A percentile compares a stretch with the other conserved stretches of the same genome.
phyloP scores from a whole-genome alignment of 2,797 vertebrate genomes.

The Alauda arvensis region DNA sequence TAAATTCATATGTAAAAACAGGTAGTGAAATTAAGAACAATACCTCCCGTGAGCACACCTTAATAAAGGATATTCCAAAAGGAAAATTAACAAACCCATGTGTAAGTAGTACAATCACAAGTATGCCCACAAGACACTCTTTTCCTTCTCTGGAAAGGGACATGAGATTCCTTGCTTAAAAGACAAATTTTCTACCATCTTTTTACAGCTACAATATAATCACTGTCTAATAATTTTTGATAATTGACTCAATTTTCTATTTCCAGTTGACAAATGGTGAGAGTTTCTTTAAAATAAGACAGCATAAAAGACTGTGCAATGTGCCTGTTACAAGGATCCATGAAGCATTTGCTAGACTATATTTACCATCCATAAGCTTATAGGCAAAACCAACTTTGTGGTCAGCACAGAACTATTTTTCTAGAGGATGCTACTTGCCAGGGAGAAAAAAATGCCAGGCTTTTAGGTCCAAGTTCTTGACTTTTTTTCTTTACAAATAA shows the following conservation, averaged over 20 bases:
- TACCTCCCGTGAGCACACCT: background rate
- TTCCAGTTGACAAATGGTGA: background rate
- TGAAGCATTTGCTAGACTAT: background rate
- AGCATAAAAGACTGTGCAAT: background rate
- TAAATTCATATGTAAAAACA: background rate
- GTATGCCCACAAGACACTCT: background rate
- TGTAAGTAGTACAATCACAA: background rate
- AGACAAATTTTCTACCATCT: background rate
- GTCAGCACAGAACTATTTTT: background rate
- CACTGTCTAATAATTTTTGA: background rate
- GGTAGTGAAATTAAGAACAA: background rate
- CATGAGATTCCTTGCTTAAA: background rate
- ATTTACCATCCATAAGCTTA: background rate
- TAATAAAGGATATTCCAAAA: background rate
- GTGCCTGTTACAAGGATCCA: background rate
- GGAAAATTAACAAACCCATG: background rate
- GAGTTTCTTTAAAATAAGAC: background rate
- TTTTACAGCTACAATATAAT: background rate
- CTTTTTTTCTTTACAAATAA: background rate
- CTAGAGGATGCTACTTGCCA: background rate
- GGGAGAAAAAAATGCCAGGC: background rate
- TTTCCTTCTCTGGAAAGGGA: background rate
- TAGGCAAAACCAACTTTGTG: background rate
- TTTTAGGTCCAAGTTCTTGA: background rate
- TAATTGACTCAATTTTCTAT: background rate